phyloP scores from a whole-genome alignment of 2,888 invertebrate genomes.

The Linnaemya tessellans region DNA sequence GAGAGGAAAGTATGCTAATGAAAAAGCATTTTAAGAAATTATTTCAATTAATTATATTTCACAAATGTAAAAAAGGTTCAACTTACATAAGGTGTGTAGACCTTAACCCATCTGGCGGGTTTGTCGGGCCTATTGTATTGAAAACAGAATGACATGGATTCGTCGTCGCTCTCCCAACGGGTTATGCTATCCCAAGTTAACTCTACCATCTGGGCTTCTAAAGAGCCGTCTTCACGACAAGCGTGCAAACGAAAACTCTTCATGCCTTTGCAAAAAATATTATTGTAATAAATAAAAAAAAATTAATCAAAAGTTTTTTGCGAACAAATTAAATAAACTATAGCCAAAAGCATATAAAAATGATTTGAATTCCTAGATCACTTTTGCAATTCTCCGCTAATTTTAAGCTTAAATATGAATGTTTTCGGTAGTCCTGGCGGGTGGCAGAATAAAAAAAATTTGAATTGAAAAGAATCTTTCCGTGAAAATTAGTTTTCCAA shows the following conservation, averaged over 20 bases:
- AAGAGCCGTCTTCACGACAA: conserved; percentile 91
- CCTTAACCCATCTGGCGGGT: conserved; percentile 92
- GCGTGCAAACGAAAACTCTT: conserved; percentile 90
- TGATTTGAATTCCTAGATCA: background rate
- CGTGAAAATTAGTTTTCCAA: too few relatives aligned
- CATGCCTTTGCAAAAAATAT: conserved; percentile 84
- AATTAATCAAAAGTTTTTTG: background rate
- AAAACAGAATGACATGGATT: conserved; percentile 95
- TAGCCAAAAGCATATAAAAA: too few relatives aligned
- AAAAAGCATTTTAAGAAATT: background rate
- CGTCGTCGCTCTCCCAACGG: conserved; percentile 95
- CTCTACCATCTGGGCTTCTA: conserved; percentile 91
- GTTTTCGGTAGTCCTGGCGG: too few relatives aligned
- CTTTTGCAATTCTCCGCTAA: too few relatives aligned
- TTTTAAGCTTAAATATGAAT: background rate
- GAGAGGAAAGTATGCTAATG: conserved; percentile 82
- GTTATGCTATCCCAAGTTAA: conserved; percentile 93
- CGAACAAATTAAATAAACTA: background rate
- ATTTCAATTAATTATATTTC: background rate
- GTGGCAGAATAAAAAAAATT: too few relatives aligned
- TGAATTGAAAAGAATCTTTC: too few relatives aligned
- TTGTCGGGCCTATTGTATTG: conserved; percentile 92
- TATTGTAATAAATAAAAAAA: background rate
- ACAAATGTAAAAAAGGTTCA: background rate
- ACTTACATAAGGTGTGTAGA: conserved; percentile 95